Conservation (phyloP, 1,140 invertebrate species). For the Euura saliciscinereae region DNA sequence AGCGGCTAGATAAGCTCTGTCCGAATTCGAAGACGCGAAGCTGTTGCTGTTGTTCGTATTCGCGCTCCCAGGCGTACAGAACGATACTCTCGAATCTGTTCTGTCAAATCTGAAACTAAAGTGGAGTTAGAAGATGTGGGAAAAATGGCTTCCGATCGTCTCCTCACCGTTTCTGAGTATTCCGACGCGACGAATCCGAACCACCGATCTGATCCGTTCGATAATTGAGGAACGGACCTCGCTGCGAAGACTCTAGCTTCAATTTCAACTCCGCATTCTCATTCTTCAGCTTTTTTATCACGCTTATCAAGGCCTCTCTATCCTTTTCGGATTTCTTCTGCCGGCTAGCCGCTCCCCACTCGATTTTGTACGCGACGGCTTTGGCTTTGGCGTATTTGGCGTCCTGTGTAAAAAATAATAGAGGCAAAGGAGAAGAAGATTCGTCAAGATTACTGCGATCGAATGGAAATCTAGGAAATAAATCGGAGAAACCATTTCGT, state of each 20-base stretch:
- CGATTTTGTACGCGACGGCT: neutral
- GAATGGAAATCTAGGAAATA: no score
- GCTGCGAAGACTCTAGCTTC: neutral
- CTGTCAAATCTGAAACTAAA: neutral
- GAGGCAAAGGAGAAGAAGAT: neutral
- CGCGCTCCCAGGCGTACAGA: neutral
- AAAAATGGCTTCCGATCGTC: neutral
- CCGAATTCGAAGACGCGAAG: neutral
- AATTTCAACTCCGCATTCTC: neutral
- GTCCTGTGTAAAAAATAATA: neutral
- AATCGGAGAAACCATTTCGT: neutral
- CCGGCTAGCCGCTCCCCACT: neutral
- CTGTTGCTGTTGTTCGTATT: neutral
- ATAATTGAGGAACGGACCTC: neutral
- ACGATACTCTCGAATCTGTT: neutral
- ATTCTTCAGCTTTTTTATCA: neutral
- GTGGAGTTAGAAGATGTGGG: neutral
- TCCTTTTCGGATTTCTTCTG: no score
- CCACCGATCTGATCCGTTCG: no score
- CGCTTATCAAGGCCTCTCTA: neutral
- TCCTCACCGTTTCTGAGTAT: no score
- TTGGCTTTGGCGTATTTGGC: neutral
- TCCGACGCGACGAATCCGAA: no score
- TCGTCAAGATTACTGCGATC: neutral
- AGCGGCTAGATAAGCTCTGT: neutral